phyloP scores from a whole-genome alignment of 2,888 invertebrate genomes.

The Tuta absoluta region DNA sequence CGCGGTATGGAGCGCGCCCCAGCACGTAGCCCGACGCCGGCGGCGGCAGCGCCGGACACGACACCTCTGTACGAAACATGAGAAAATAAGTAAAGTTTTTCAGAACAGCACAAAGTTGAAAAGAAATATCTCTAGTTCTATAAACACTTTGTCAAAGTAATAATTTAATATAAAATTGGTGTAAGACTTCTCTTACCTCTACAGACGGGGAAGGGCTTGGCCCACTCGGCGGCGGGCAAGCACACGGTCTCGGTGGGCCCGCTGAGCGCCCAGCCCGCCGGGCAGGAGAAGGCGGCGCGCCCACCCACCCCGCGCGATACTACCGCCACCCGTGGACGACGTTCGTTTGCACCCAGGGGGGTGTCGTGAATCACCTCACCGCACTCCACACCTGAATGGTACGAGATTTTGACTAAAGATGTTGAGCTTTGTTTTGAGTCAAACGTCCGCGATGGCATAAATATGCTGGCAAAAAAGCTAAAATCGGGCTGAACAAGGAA shows the following conservation, averaged over 20 bases:
- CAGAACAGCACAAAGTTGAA: not conserved
- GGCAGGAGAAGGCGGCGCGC: slow-evolving; percentile 89
- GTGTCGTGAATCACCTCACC: slow-evolving; percentile 84
- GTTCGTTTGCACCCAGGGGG: slow-evolving; percentile 72
- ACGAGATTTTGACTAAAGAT: not conserved
- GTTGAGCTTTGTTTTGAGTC: too few species aligned
- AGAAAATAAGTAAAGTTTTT: not conserved
- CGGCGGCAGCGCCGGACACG: slow-evolving; percentile 87
- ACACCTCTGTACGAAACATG: slow-evolving; percentile 83
- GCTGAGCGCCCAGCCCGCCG: slow-evolving; percentile 87
- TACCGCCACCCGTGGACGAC: slow-evolving; percentile 86
- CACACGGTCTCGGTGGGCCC: slow-evolving; percentile 89
- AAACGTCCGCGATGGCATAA: too few species aligned
- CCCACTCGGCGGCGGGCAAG: slow-evolving; percentile 90
- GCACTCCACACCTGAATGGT: slow-evolving; percentile 86
- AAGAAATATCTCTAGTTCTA: not conserved
- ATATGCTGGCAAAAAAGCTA: too few species aligned
- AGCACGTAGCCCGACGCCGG: slow-evolving; percentile 90
- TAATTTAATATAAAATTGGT: not conserved
- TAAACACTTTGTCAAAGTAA: not conserved
- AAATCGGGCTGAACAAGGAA: too few species aligned
- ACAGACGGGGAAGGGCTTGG: slow-evolving; percentile 87
- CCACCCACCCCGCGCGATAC: slow-evolving; percentile 91
- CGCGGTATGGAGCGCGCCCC: slow-evolving; percentile 88
- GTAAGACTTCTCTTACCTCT: slow-evolving; percentile 74